These are phyloP conservation scores for Tridacna crocea DNA, from an alignment of 2,888 invertebrate genomes.

Conservation along the genomic window DNA sequence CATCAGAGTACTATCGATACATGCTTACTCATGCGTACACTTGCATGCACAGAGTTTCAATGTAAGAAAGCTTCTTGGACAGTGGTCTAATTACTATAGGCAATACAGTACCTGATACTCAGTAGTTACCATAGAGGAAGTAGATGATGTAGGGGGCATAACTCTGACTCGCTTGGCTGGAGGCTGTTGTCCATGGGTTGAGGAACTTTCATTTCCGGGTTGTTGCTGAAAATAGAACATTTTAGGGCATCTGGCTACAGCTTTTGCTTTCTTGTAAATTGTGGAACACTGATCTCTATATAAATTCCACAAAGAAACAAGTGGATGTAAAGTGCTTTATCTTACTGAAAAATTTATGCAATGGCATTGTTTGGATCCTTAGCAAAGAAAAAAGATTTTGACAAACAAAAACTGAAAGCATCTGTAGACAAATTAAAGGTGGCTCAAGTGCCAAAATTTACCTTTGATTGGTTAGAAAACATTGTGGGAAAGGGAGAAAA, in stretches of 20 bases:
- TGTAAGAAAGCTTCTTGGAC: neutral
- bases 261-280: too few relatives aligned
- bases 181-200: conserved; percentile 83
- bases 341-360: neutral
- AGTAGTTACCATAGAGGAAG: conserved; percentile 77
- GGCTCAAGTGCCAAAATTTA: too few relatives aligned
- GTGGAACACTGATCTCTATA: neutral
- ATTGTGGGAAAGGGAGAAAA: too few relatives aligned
- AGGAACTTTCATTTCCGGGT: conserved; percentile 75
- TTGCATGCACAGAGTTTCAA: neutral
- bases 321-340: neutral
- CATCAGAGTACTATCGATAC: too few relatives aligned
- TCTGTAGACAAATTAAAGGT: too few relatives aligned
- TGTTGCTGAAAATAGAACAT: conserved; percentile 33
- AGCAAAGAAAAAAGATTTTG: neutral
- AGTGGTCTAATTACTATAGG: conserved; percentile 50
- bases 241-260: neutral
- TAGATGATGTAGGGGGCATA: conserved; percentile 79
- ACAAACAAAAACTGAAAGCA: neutral
- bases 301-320: neutral
- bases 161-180: conserved; percentile 81
- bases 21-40: neutral
- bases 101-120: conserved; percentile 76
- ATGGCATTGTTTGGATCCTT: too few relatives aligned
- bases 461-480: too few relatives aligned